These are phyloP conservation scores for Thripadectes ignobilis DNA, from an alignment of 2,797 vertebrate species.

Conservation along the genomic window DNA sequence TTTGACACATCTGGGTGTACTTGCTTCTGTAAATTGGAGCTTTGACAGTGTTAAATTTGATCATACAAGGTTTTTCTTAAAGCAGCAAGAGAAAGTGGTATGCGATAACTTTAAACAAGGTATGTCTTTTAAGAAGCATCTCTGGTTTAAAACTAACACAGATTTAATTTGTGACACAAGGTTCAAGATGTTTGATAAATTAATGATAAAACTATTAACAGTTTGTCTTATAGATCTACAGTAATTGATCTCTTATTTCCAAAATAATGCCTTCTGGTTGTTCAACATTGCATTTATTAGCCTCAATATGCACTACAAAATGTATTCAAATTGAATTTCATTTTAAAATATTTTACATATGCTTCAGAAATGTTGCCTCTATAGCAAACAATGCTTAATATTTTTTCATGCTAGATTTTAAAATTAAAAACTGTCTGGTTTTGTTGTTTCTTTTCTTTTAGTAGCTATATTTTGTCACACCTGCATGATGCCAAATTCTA, in stretches of 20 bases:
- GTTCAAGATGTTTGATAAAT: not conserved
- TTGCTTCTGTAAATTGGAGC: slow-evolving; percentile 70
- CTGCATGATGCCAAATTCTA: not conserved
- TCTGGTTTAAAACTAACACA: not conserved
- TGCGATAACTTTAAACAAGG: slow-evolving; percentile 70
- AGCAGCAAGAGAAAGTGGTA: slow-evolving; percentile 86
- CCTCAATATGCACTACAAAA: not conserved
- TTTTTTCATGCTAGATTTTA: not conserved
- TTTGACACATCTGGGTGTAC: slow-evolving; percentile 71
- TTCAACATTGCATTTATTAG: not conserved
- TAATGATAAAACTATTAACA: not conserved
- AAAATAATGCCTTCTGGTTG: not conserved
- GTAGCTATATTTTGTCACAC: not conserved
- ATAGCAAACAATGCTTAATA: not conserved
- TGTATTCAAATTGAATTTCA: not conserved
- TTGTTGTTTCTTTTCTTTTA: not conserved
- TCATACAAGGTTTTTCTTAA: slow-evolving; percentile 87
- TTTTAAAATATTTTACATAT: not conserved
- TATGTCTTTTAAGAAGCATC: not conserved
- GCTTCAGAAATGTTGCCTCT: not conserved
- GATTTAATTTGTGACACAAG: not conserved
- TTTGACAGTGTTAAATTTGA: slow-evolving; percentile 85
- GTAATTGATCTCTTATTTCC: not conserved
- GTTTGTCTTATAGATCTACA: not conserved
- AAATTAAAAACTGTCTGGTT: not conserved